phyloP scores from a whole-genome alignment of 1,140 invertebrate species.

The Pseudomyrmex cubaensis region DNA sequence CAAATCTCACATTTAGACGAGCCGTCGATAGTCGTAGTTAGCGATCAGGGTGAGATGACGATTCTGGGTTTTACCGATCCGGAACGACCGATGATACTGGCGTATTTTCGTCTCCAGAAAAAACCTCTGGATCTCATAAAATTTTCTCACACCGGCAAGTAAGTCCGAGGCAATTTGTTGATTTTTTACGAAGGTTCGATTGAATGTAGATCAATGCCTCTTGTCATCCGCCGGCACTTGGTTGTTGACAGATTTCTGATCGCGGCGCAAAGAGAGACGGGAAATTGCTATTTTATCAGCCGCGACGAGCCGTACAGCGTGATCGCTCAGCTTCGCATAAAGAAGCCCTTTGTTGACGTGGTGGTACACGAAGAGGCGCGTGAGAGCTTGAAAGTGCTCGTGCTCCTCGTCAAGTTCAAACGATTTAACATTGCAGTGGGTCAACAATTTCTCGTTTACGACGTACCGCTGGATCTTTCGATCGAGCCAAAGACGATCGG shows the following conservation, averaged over 20 bases:
- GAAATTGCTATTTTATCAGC: constrained; percentile 77
- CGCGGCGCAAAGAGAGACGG: constrained; percentile 66
- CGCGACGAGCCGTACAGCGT: constrained; percentile 60
- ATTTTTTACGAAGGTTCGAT: background rate
- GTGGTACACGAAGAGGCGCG: constrained; percentile 65
- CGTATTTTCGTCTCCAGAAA: constrained; percentile 69
- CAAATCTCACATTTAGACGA: constrained; percentile 75
- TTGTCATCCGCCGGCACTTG: no score
- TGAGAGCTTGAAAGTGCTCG: constrained; percentile 63
- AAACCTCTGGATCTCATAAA: constrained; percentile 77
- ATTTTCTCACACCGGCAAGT: constrained; percentile 79
- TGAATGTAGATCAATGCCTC: no score
- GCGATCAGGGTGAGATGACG: constrained; percentile 74
- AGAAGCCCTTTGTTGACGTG: constrained; percentile 70
- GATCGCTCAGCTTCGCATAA: constrained; percentile 55
- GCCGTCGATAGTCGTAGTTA: constrained; percentile 74
- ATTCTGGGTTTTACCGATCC: constrained; percentile 70
- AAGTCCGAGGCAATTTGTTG: constrained; percentile 21
- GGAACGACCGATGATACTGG: constrained; percentile 68
- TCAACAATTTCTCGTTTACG: constrained; percentile 68
- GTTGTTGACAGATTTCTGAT: constrained; percentile 67
- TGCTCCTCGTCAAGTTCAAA: constrained; percentile 58
- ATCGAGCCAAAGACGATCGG: constrained; percentile 22
- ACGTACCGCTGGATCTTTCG: constrained; percentile 12
- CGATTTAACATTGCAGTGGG: constrained; percentile 31